Conservation (phyloP, 1,140 invertebrate genomes). For the Zaprionus taronus region DNA sequence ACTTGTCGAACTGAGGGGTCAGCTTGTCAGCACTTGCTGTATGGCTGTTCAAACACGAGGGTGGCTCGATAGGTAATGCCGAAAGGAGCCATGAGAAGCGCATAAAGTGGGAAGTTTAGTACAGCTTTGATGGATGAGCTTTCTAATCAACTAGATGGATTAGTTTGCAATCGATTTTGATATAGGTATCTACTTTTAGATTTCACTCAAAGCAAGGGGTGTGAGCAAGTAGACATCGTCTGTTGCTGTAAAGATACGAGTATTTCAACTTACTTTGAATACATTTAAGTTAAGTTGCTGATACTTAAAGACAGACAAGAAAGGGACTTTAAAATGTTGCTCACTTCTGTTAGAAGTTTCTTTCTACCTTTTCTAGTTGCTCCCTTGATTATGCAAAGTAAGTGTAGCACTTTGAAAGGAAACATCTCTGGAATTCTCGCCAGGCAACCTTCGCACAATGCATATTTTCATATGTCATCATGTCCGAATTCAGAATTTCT, state of each 20-base stretch:
- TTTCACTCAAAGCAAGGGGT: neutral
- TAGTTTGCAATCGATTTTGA: neutral
- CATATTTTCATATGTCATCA: slow-evolving; percentile 60
- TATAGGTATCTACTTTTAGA: neutral
- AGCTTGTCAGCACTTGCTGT: slow-evolving; percentile 32
- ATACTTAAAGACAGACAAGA: no score
- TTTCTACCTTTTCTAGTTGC: no score
- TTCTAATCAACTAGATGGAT: neutral
- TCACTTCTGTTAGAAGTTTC: no score
- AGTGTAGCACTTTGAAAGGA: neutral
- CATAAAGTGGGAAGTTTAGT: neutral
- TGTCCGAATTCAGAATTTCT: slow-evolving; percentile 62
- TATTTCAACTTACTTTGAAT: neutral
- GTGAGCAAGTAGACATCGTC: neutral
- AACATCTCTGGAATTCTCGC: slow-evolving; percentile 15
- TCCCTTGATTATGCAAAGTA: neutral
- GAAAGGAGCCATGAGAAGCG: neutral
- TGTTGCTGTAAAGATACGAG: neutral
- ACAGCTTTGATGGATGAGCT: neutral
- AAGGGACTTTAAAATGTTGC: no score
- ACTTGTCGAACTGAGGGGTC: slow-evolving; percentile 13
- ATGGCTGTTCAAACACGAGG: slow-evolving; percentile 18
- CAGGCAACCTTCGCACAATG: slow-evolving; percentile 32
- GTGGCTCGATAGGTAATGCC: neutral
- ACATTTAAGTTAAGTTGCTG: no score